phyloP scores from a whole-genome alignment of 2,888 invertebrate genomes.

The Colletes collaris region DNA sequence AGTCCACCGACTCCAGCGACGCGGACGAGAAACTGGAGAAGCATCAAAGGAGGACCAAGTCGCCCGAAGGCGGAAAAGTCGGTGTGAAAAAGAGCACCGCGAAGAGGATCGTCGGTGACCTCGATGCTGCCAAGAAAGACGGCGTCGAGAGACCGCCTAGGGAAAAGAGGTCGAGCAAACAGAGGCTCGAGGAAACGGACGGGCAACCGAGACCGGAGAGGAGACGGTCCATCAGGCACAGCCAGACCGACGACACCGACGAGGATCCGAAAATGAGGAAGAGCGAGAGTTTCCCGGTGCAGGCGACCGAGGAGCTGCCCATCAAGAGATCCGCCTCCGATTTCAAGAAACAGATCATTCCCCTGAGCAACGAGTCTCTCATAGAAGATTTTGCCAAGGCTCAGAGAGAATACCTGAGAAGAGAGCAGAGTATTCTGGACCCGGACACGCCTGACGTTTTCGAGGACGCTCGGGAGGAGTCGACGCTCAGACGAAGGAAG shows the following conservation, averaged over 20 bases:
- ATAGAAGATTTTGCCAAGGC: slow-evolving; percentile 75
- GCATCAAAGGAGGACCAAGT: slow-evolving; percentile 61
- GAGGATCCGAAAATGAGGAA: slow-evolving; percentile 83
- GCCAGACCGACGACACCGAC: slow-evolving; percentile 51
- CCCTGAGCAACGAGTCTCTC: slow-evolving; percentile 74
- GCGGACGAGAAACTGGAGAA: slow-evolving; percentile 59
- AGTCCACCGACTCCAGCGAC: slow-evolving; percentile 75
- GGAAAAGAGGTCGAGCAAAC: slow-evolving; percentile 48
- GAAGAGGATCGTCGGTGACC: slow-evolving; percentile 45
- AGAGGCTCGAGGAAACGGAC: slow-evolving; percentile 47
- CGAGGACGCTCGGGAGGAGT: slow-evolving; percentile 40
- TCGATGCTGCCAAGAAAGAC: slow-evolving; percentile 41
- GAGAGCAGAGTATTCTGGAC: slow-evolving; percentile 73
- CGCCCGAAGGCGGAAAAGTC: slow-evolving; percentile 65
- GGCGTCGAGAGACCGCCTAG: slow-evolving; percentile 32
- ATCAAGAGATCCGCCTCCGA: slow-evolving; percentile 62
- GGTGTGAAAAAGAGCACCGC: slow-evolving; percentile 50
- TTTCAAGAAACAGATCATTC: slow-evolving; percentile 79
- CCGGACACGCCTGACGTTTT: slow-evolving; percentile 55
- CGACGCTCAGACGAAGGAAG: slow-evolving; percentile 66
- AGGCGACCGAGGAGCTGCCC: slow-evolving; percentile 6
- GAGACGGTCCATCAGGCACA: slow-evolving; percentile 31
- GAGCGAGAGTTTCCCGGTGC: slow-evolving; percentile 74
- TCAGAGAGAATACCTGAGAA: slow-evolving; percentile 65
- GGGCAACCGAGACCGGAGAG: slow-evolving; percentile 33